These are phyloP conservation scores for Lota lota DNA, from an alignment of 2,113 vertebrate genomes.

Conservation along the genomic window DNA sequence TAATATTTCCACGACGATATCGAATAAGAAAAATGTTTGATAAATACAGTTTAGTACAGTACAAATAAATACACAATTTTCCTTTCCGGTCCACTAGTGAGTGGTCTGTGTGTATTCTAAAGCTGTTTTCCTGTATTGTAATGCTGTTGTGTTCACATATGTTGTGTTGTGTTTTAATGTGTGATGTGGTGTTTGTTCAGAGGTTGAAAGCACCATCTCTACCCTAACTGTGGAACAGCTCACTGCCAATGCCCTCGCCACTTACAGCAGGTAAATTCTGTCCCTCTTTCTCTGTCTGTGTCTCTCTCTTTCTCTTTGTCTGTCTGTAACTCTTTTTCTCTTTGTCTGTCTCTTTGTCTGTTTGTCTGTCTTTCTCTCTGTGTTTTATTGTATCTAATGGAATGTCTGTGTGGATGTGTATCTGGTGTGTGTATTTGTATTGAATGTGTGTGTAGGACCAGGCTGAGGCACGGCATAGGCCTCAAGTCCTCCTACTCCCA, in stretches of 20 bases:
- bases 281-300: not conserved
- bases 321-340: not conserved
- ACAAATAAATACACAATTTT: too few species aligned
- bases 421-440: conserved; percentile 26
- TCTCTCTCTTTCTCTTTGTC: not conserved
- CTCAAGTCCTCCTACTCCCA: conserved; percentile 89
- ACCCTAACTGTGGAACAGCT: conserved; percentile 28
- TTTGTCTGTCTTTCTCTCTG: not conserved
- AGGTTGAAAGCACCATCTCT: conserved; percentile 38
- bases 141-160: too few species aligned
- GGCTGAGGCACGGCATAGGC: conserved; percentile 79
- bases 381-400: not conserved
- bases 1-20: too few species aligned
- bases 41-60: too few species aligned
- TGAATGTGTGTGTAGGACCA: conserved; percentile 47
- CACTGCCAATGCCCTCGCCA: too few species aligned
- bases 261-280: not conserved
- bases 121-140: too few species aligned
- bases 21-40: too few species aligned
- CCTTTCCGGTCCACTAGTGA: too few species aligned
- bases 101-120: too few species aligned
- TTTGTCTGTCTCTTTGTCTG: not conserved
- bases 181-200: conserved; percentile 4
- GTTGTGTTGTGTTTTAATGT: too few species aligned
- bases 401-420: not conserved